Base-by-base conservation (phyloP, 2,113 vertebrate species). In the Numida meleagris region DNA sequence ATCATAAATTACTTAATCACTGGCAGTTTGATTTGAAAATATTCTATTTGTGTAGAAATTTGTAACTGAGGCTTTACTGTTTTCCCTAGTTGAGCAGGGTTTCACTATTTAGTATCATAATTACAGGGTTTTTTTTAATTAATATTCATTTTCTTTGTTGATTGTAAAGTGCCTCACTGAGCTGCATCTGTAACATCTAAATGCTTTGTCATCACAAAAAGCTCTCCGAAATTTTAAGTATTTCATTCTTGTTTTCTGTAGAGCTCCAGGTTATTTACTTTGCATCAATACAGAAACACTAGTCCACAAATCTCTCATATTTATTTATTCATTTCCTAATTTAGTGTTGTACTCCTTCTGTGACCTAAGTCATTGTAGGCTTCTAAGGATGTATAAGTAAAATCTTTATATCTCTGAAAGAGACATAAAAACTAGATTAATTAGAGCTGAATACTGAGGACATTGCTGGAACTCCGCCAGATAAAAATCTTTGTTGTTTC, bases 101-200 rank as follows among this genome's bases (percentile, higher is more conserved):
- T 86, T 93, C 14, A 43, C 7, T 68, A 24, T 48, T 74, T 6
- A 40, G 8, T 42, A 33, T 74, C 14, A 46, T 25, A 11, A 78
- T 5, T n/a, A 5, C 2, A 63, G 7, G 3, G 0, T 0, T 43
- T 7, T 12, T 58, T 86, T 42, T 14, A 73, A 55, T 73, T 19
- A 73, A 55, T 57, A 50, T 13, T 13, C 1, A 40, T 92, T 82
- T 81, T 36, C 12, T 53, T 75, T 80, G 5, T 71, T 78, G 27
- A 66, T 67, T 72, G 40, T 46, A 59, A 78, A 48, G 2, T 24
- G 11, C 31, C 2, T 84, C 19, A 31, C 8, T 57, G 58, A 89
- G 59, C 12, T 46, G 5, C 13, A 14, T 38, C 42, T 86, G 36
- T 71, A 83, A 88, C 31, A 90, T 80, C 11, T 14, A 33, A 83